phyloP scores from a whole-genome alignment of 23 tunicate genomes.

The Trididemnum miniatum region DNA sequence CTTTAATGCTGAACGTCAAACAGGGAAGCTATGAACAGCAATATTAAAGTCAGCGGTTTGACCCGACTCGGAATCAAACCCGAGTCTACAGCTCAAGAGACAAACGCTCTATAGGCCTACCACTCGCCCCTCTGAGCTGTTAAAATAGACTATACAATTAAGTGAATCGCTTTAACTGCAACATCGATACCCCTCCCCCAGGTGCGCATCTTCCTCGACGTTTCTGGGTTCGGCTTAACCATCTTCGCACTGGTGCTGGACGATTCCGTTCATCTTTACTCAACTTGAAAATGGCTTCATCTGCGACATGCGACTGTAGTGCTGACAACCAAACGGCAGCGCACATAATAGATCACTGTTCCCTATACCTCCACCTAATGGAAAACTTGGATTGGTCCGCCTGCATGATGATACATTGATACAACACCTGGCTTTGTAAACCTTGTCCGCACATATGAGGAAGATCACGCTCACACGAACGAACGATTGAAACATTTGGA shows the following conservation, averaged over 20 bases:
- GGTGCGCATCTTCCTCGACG: neutral
- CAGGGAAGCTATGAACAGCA: too few relatives aligned
- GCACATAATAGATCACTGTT: neutral
- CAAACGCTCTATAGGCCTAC: too few relatives aligned
- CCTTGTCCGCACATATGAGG: too few relatives aligned
- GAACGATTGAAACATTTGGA: too few relatives aligned
- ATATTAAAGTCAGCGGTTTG: too few relatives aligned
- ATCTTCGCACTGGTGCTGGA: neutral
- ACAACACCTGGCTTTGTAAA: too few relatives aligned
- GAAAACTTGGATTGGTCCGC: neutral
- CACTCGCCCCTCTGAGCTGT: too few relatives aligned
- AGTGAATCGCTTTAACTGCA: neutral
- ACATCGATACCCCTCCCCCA: neutral
- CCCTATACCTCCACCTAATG: neutral
- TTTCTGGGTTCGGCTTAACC: neutral
- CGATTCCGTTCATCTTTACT: neutral
- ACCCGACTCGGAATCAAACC: too few relatives aligned
- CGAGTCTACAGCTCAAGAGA: too few relatives aligned
- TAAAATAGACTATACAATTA: too few relatives aligned
- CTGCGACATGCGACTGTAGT: neutral
- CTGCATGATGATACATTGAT: neutral
- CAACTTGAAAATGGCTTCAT: neutral
- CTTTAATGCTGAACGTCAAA: too few relatives aligned
- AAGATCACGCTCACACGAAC: too few relatives aligned
- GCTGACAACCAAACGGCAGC: neutral